These are phyloP conservation scores for Gobio gobio DNA, from an alignment of 2,113 vertebrate genomes.

Conservation along the genomic window DNA sequence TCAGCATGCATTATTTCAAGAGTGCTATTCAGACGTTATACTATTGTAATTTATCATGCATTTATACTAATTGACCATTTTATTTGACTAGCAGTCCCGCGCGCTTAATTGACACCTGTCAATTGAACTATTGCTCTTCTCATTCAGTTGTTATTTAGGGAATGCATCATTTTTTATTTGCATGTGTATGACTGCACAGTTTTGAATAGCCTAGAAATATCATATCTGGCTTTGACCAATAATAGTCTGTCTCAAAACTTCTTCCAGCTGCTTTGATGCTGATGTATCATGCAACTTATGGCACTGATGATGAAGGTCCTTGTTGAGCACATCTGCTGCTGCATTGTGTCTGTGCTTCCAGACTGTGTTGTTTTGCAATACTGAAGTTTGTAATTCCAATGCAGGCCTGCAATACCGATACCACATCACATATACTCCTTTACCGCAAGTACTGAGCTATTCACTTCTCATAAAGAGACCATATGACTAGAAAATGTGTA, in stretches of 20 bases:
- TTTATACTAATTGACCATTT: not conserved
- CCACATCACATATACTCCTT: constrained; percentile 3
- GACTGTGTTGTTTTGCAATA: not conserved
- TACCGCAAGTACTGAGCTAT: not conserved
- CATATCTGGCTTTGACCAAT: not conserved
- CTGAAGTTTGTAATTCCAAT: constrained; percentile 13
- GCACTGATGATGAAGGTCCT: not conserved
- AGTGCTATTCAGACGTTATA: not conserved
- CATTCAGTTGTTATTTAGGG: not conserved
- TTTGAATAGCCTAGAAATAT: not conserved
- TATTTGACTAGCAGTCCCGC: not conserved
- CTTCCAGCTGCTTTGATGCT: not conserved
- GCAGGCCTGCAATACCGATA: constrained; percentile 6
- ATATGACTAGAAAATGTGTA: not conserved
- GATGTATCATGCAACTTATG: not conserved
- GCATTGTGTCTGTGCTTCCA: not conserved
- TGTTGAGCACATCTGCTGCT: not conserved
- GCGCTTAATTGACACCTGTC: constrained; percentile 26
- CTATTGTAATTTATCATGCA: not conserved
- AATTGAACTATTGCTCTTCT: not conserved
- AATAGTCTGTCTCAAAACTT: constrained; percentile 6
- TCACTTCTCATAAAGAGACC: not conserved
- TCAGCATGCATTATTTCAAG: constrained; percentile 16
- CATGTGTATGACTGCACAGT: not conserved
- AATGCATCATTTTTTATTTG: not conserved